Evolutionary conservation across 2,113 vertebrate species (phyloP).

Genomic region (Rhegmatorhina hoffmannsi): DNA sequence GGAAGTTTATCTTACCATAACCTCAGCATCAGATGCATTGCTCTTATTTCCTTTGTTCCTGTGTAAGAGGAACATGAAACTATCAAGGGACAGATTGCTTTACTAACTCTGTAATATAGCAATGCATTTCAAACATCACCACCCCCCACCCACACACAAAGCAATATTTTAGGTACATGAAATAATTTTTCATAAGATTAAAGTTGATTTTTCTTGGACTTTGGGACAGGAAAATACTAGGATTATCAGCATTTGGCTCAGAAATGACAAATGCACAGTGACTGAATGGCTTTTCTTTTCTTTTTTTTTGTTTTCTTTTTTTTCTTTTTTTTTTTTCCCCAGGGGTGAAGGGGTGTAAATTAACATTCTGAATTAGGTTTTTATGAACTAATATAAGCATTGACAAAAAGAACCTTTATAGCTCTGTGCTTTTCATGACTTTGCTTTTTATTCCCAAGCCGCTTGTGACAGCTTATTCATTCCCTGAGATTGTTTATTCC

Average conservation of each 20-base stretch:
- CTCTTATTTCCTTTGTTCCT: not conserved
- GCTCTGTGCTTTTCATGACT: not conserved
- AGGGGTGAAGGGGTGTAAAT: not conserved
- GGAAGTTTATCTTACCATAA: not conserved
- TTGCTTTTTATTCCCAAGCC: not conserved
- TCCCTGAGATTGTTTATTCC: conserved; percentile 4
- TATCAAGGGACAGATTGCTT: not conserved
- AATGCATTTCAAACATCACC: not conserved
- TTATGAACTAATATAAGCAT: not conserved
- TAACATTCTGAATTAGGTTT: conserved; percentile 6
- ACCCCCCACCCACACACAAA: not conserved
- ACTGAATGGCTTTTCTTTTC: not conserved
- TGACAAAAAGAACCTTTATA: not conserved
- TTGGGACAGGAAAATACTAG: not conserved
- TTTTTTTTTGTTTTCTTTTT: too few relatives aligned
- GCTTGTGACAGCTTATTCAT: conserved; percentile 17
- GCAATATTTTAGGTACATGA: not conserved
- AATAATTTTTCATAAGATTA: not conserved
- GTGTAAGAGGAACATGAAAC: not conserved
- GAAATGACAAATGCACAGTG: not conserved
- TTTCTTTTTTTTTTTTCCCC: too few relatives aligned
- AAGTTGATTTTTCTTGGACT: conserved; percentile 3
- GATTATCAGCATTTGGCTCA: not conserved
- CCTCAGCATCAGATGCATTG: not conserved
- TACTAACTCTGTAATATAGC: not conserved